Evolutionary conservation across 2,113 vertebrate species (phyloP), one percentile per base, ranked within the genome.

Genomic region (Coregonus clupeaformis): DNA sequence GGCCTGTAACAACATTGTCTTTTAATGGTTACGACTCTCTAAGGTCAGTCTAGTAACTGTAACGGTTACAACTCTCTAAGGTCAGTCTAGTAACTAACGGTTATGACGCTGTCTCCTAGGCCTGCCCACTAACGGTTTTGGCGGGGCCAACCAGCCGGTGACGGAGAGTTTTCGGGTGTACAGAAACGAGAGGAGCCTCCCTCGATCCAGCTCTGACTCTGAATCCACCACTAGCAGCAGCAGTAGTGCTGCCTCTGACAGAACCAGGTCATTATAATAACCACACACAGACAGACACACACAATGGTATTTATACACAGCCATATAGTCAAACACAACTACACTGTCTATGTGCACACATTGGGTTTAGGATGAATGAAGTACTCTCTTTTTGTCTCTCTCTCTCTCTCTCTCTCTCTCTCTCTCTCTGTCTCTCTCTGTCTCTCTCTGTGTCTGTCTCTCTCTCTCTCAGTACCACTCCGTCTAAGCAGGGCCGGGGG

Each of bases 131-230:
- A 99, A 99, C 18, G 97, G 98, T 76, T 99, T 99, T 86, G 96
- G 96, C 81, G 90, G 95, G 0, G 94, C 96, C 81, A 96, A 87
- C 89, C 97, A 99, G 89, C 97, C 96, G 0, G 97, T 98, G 68
- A 99, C 98, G 2, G 97, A 99, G 89, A 99, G 98, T 84, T 99
- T 99, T 91, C 92, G 96, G 6, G 96, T 99, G 24, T 99, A 99
- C 89, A 94, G 98, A 30, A 99, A 94, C 0, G 97, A 99, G 88
- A 93, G 96, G 80, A 98, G 94, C 62, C 95, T 98, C 24, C 98
- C 97, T 20, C 95, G 97, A 1, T 99, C 97, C 87, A 98, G 97
- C 89, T 99, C 97, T 0, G 98, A 99, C 90, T 99, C 98, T 0
- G 98, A 99, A 83, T 99, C 97, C 80, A 98, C 95, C 81, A 98